phyloP scores from a whole-genome alignment of 2,797 vertebrate genomes.

The Serranus cabrilla region DNA sequence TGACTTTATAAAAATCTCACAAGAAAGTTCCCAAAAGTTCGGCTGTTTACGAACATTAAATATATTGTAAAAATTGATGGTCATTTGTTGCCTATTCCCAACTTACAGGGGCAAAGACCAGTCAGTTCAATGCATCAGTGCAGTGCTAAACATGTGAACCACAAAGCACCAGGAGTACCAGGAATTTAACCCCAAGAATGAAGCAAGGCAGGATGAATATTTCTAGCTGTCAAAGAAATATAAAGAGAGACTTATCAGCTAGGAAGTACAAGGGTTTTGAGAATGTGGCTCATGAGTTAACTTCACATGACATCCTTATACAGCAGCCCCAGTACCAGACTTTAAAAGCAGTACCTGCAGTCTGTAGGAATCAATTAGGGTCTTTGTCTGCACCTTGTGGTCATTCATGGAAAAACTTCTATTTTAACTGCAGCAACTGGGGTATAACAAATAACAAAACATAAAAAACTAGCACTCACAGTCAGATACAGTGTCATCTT shows the following conservation, averaged over 20 bases:
- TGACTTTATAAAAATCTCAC: too few relatives aligned
- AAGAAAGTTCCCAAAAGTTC: not conserved
- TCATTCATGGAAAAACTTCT: not conserved
- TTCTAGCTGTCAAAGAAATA: not conserved
- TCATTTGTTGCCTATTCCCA: too few relatives aligned
- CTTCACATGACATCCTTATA: not conserved
- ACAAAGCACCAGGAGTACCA: too few relatives aligned
- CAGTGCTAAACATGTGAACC: too few relatives aligned
- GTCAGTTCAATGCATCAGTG: not conserved
- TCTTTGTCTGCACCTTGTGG: not conserved
- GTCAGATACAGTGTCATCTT: too few relatives aligned
- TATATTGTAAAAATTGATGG: too few relatives aligned
- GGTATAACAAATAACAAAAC: not conserved
- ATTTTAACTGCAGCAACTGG: not conserved
- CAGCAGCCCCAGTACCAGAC: not conserved
- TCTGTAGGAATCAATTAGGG: not conserved
- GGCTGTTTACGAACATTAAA: too few relatives aligned
- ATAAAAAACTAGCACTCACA: too few relatives aligned
- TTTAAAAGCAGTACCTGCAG: not conserved
- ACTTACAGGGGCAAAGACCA: too few relatives aligned
- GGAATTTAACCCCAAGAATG: too few relatives aligned
- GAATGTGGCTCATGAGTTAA: not conserved
- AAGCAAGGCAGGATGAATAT: not conserved
- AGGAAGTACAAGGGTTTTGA: not conserved
- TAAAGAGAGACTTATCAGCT: not conserved